Evolutionary conservation across 2,113 vertebrate species (phyloP).

Genomic region (Gnathonemus echidnorhynchus): DNA sequence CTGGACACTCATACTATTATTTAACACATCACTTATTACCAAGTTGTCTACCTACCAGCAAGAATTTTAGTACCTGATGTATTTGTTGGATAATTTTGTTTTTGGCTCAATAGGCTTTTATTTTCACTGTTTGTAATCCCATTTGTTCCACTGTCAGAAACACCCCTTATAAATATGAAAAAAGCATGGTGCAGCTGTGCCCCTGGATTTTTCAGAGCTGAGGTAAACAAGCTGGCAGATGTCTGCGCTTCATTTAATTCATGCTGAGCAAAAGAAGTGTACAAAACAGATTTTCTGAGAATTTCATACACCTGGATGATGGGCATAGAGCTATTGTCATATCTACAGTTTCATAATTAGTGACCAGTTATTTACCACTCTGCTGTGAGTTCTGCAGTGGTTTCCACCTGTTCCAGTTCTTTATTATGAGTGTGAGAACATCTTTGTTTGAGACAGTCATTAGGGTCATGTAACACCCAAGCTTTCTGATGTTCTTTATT

Average conservation of each 20-base stretch:
- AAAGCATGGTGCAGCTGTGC: not conserved
- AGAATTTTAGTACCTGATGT: not conserved
- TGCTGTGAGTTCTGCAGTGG: not conserved
- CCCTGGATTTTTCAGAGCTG: not conserved
- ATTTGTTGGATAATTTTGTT: not conserved
- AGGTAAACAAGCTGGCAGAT: constrained; percentile 2
- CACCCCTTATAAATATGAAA: not conserved
- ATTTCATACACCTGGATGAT: not conserved
- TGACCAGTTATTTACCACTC: not conserved
- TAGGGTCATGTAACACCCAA: not conserved
- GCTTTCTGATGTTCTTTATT: not conserved
- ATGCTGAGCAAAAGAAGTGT: too few species aligned
- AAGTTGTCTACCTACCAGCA: not conserved
- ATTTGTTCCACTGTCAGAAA: not conserved
- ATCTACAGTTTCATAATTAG: not conserved
- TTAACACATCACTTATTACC: not conserved
- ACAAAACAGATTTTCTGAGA: not conserved
- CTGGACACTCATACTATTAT: not conserved
- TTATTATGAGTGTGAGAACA: not conserved
- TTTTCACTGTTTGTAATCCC: not conserved
- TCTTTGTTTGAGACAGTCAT: not conserved
- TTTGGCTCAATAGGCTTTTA: not conserved
- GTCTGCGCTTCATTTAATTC: not conserved
- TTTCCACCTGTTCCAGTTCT: not conserved
- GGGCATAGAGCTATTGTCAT: not conserved